Percentiles rank a stretch among this genome's conserved stretches.
Evolutionary conservation across 1,140 invertebrate species (phyloP).

Genomic region (Sycophila sp.): DNA sequence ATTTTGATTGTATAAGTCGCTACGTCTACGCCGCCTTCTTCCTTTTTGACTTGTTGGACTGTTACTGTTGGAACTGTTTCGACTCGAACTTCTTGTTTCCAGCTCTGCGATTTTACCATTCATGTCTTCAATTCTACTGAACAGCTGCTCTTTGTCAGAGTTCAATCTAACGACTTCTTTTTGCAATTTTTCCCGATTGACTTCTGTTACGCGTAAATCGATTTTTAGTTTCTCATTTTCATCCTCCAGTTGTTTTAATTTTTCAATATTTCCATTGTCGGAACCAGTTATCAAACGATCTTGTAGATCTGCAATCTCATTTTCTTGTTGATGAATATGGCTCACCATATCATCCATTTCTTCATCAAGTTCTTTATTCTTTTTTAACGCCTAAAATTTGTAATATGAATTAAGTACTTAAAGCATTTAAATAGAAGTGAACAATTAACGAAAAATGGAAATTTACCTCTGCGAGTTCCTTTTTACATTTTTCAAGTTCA

Average conservation of each 20-base stretch:
- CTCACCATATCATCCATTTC: slow-evolving; percentile 49
- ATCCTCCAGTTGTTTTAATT: slow-evolving; percentile 33
- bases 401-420: not conserved
- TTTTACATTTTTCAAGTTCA: not conserved
- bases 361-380: slow-evolving; percentile 34
- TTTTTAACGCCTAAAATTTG: not conserved
- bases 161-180: slow-evolving; percentile 30
- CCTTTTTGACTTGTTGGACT: slow-evolving; percentile 46
- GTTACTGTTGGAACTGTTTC: slow-evolving; percentile 42
- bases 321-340: slow-evolving; percentile 42
- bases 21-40: slow-evolving; percentile 46
- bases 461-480: slow-evolving; percentile 17
- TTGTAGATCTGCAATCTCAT: slow-evolving; percentile 37
- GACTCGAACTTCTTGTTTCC: slow-evolving; percentile 44
- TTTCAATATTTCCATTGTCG: slow-evolving; percentile 23
- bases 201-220: slow-evolving; percentile 19
- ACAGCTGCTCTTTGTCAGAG: slow-evolving; percentile 21
- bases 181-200: slow-evolving; percentile 20
- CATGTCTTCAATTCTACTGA: slow-evolving; percentile 18
- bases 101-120: slow-evolving; percentile 42
- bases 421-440: too few species aligned
- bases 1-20: slow-evolving; percentile 53
- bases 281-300: slow-evolving; percentile 25
- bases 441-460: too few species aligned
- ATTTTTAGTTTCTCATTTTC: slow-evolving; percentile 39